Evolutionary conservation across 2,888 invertebrate species (phyloP).

Genomic region (Diogma glabrata): DNA sequence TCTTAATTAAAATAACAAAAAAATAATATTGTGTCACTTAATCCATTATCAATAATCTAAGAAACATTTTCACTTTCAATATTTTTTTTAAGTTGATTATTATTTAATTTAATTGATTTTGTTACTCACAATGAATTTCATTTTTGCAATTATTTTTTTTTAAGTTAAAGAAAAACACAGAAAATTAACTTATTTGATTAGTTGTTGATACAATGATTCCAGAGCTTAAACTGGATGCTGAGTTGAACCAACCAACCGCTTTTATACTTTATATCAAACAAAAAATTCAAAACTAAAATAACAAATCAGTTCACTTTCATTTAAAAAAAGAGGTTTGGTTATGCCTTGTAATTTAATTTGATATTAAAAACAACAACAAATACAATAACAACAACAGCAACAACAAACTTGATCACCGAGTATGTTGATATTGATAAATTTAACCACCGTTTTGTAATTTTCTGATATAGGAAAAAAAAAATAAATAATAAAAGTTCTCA

Average conservation of each 20-base stretch:
- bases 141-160: conserved; percentile 25
- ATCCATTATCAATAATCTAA: neutral
- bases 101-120: neutral
- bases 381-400: no score
- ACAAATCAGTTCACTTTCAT: conserved; percentile 19
- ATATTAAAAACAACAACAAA: conserved; percentile 1
- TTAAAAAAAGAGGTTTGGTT: conserved; percentile 11
- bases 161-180: neutral
- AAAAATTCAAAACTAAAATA: conserved; percentile 5
- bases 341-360: conserved; percentile 6
- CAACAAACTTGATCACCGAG: no score
- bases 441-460: conserved; percentile 7
- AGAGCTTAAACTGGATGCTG: conserved; percentile 40
- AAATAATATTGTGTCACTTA: conserved; percentile 1
- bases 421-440: neutral
- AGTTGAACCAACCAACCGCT: conserved; percentile 36
- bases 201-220: conserved; percentile 28
- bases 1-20: neutral
- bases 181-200: neutral
- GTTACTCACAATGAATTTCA: conserved; percentile 45
- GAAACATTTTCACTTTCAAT: neutral
- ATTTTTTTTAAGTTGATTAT: neutral
- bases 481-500: conserved; percentile 4
- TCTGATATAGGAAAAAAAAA: no score
- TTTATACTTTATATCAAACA: conserved; percentile 28